These are phyloP conservation scores for Plecturocebus donacophilus DNA, from an alignment of 2,113 vertebrate species.

Conservation along the genomic window DNA sequence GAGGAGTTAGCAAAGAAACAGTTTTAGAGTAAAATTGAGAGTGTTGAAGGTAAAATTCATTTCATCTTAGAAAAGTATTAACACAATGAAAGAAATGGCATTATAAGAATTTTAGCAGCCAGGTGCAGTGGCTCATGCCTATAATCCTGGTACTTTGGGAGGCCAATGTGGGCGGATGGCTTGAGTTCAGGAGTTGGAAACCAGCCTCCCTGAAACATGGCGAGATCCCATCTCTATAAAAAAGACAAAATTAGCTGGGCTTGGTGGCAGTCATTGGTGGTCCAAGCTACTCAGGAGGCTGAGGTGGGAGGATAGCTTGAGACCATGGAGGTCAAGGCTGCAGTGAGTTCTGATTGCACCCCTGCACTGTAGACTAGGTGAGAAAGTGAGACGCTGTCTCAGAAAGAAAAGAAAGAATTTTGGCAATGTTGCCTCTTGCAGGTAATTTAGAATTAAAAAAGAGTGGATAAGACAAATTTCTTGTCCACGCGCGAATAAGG, in stretches of 20 bases:
- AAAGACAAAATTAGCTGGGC: background rate
- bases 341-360: background rate
- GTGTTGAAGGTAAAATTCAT: background rate
- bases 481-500: background rate
- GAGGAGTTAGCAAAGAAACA: background rate
- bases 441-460: background rate
- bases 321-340: background rate
- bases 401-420: background rate
- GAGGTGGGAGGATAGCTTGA: background rate
- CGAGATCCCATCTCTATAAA: background rate
- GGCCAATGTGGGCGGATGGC: background rate
- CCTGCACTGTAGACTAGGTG: background rate
- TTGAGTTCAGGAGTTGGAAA: background rate
- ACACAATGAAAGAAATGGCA: conserved; percentile 38
- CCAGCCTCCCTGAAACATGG: background rate
- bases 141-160: background rate
- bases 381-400: background rate
- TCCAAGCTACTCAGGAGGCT: background rate
- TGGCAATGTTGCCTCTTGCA: background rate
- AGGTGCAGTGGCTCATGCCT: background rate
- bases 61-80: conserved; percentile 55
- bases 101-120: background rate
- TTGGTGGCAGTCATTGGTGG: background rate
- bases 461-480: background rate
- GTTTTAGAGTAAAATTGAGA: background rate